Conservation (phyloP, 2,797 vertebrate genomes). For the Hippocampus kuda region DNA sequence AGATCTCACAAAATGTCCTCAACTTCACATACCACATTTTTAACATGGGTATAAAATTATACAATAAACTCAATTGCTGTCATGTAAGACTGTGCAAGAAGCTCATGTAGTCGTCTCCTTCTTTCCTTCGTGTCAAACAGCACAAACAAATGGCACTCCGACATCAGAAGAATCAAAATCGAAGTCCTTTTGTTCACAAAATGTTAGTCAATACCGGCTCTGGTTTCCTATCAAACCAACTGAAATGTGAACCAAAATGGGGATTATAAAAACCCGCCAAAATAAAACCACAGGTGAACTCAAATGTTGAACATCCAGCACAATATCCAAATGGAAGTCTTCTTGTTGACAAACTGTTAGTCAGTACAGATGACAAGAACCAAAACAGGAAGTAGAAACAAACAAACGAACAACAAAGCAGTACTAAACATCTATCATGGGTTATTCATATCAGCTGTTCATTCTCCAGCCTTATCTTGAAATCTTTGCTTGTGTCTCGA, state of each 20-base stretch:
- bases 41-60: not conserved
- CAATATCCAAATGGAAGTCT: not conserved
- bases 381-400: not conserved
- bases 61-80: not conserved
- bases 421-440: not conserved
- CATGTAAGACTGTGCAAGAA: not conserved
- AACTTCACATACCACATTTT: not conserved
- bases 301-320: not conserved
- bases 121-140: not conserved
- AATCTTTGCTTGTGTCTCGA: slow-evolving; percentile 15
- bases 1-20: not conserved
- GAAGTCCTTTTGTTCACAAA: not conserved
- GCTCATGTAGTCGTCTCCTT: not conserved
- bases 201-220: not conserved
- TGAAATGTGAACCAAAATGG: not conserved
- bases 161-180: not conserved
- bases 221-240: not conserved
- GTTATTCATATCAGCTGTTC: not conserved
- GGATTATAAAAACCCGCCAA: not conserved
- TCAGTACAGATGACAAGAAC: not conserved
- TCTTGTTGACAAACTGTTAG: not conserved
- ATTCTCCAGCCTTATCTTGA: not conserved
- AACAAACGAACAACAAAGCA: not conserved
- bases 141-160: not conserved
- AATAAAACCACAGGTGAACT: not conserved